Conservation (phyloP, 2,797 vertebrate species). For the Molothrus ater region DNA sequence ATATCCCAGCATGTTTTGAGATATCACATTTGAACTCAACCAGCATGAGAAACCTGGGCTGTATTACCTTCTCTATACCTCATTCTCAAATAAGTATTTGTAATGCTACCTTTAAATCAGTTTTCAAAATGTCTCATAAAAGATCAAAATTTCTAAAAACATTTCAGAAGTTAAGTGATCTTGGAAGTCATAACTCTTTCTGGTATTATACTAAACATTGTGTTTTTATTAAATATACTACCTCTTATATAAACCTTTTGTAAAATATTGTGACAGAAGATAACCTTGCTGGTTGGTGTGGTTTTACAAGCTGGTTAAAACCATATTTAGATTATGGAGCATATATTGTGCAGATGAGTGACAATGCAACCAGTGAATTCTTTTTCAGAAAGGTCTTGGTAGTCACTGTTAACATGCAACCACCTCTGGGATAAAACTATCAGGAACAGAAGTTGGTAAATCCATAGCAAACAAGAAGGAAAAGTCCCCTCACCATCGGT, state of each 20-base stretch:
- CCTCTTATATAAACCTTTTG: neutral
- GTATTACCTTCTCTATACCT: neutral
- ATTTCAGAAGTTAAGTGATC: neutral
- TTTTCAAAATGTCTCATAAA: neutral
- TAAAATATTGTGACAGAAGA: neutral
- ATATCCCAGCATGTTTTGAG: neutral
- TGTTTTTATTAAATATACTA: neutral
- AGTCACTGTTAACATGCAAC: neutral
- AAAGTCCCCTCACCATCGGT: accelerated
- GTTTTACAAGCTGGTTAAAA: neutral
- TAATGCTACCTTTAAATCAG: neutral
- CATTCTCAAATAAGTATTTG: neutral
- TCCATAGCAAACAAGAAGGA: neutral
- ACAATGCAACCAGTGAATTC: neutral
- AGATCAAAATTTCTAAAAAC: neutral
- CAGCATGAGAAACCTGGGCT: neutral
- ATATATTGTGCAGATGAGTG: neutral
- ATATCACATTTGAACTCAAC: neutral
- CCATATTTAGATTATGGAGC: neutral
- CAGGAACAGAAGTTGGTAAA: neutral
- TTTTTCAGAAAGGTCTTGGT: neutral
- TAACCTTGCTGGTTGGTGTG: neutral
- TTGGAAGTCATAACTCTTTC: neutral
- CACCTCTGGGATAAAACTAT: neutral
- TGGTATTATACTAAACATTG: neutral